Evolutionary conservation across 2,888 invertebrate species (phyloP).

Genomic region (Deilephila elpenor): DNA sequence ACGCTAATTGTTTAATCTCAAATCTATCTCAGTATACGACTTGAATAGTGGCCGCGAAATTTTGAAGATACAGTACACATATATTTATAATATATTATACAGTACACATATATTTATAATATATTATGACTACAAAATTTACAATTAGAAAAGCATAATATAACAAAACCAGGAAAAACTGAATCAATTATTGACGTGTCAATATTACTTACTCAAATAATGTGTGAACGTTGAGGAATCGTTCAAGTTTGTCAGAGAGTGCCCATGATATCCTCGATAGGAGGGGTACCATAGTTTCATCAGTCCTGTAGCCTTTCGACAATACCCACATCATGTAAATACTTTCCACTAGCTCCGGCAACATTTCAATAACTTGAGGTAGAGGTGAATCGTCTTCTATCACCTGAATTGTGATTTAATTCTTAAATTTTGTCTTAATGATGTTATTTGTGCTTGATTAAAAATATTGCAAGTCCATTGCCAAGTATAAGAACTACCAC

Average conservation of each 20-base stretch:
- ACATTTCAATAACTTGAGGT: constrained; percentile 87
- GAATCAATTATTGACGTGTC: not conserved
- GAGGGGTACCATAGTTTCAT: constrained; percentile 94
- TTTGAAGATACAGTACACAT: no score
- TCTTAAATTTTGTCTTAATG: not conserved
- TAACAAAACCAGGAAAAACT: no score
- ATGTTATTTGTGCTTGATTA: not conserved
- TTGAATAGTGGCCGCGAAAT: no score
- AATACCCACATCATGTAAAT: constrained; percentile 96
- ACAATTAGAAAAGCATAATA: no score
- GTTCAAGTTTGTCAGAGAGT: constrained; percentile 90
- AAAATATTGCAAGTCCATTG: not conserved
- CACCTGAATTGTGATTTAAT: constrained; percentile 75
- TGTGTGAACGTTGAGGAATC: constrained; percentile 87
- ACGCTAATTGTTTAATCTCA: no score
- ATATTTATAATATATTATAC: no score
- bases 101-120: no score
- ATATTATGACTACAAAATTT: no score
- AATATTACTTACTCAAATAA: constrained; percentile 89
- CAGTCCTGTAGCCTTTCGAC: constrained; percentile 92
- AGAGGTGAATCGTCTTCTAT: constrained; percentile 89
- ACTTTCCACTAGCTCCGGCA: constrained; percentile 93
- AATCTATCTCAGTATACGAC: no score
- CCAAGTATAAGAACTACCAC: not conserved
- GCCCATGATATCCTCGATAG: constrained; percentile 93